Base-by-base conservation (phyloP, 2,888 invertebrate genomes). In the Diadegma fenestrale region DNA sequence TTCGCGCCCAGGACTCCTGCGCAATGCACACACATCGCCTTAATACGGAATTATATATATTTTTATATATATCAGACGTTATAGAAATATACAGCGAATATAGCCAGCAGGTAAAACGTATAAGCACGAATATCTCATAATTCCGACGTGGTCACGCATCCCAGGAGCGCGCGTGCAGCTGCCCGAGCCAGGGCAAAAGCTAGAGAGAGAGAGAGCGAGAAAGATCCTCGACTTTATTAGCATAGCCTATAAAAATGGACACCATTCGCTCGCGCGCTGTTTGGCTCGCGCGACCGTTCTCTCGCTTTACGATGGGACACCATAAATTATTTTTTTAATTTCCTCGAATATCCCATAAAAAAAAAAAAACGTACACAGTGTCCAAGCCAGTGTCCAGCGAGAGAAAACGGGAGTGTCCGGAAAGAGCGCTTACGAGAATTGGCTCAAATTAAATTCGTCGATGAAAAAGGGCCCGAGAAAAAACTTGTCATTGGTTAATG, bases 231-330 rank as follows among this genome's bases (percentile, higher is more conserved):
- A 90, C 90, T 93, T 93, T 93, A 93, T 93, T 93, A 93, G 92
- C 93, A 93, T 93, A 92, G 86, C 90, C 91, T 92, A 92, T 93
- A 93, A 92, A 93, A 93, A 92, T 92, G 92, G 90, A 90, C 90
- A 89, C 89, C 88, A 88, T 85, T 86, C 84, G 84, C 86, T 85
- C 80, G 80, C 77, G 69, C 61, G 80, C 80, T 86, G 77, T 72
- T 72, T 71, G 79, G 83, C 85, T 78, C 85, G 58, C 75, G 87
- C 86, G 73, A 22, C 37, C 69, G 26, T 77, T 37, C 69, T 68
- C 84, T 78, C 84, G 87, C 75, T 87, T 88, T 87, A 91, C 90
- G 90, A 92, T 91, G 90, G 91, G 89, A 89, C 89, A 88, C 90
- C 89, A 89, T 92, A 92, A 92, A 93, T 92, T 92, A 92, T 89